These are phyloP conservation scores for Pimephales promelas DNA, from an alignment of 2,113 vertebrate species.

Conservation along the genomic window DNA sequence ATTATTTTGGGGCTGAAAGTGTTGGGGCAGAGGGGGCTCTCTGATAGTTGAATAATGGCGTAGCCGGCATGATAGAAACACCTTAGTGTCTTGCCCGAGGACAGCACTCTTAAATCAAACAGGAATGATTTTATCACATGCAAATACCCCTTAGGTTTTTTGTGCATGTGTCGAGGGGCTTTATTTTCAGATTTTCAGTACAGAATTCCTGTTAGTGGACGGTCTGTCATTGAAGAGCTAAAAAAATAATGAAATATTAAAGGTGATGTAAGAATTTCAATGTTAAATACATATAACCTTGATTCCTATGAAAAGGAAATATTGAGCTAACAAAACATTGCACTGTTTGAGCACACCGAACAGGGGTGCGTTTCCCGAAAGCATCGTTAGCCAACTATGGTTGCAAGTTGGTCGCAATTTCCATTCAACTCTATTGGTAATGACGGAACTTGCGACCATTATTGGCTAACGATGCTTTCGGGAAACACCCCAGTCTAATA, in stretches of 20 bases:
- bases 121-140: slow-evolving; percentile 48
- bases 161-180: background rate
- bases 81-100: slow-evolving; percentile 45
- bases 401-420: too few species aligned
- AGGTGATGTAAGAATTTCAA: background rate
- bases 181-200: background rate
- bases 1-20: slow-evolving; percentile 91
- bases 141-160: slow-evolving; percentile 43
- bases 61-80: slow-evolving; percentile 20
- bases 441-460: too few species aligned
- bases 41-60: slow-evolving; percentile 86
- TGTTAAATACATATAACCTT: background rate
- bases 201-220: background rate
- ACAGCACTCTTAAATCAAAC: slow-evolving; percentile 50
- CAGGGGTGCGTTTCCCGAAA: too few species aligned
- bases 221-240: background rate
- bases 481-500: background rate
- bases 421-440: too few species aligned
- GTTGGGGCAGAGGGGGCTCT: slow-evolving; percentile 81
- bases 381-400: too few species aligned
- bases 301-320: background rate
- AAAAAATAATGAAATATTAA: background rate
- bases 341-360: background rate
- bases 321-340: background rate
- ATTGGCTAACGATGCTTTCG: too few species aligned